Evolutionary conservation across 1,140 invertebrate species (phyloP), one percentile per base, ranked within the genome.

Genomic region (Eurosta solidaginis): DNA sequence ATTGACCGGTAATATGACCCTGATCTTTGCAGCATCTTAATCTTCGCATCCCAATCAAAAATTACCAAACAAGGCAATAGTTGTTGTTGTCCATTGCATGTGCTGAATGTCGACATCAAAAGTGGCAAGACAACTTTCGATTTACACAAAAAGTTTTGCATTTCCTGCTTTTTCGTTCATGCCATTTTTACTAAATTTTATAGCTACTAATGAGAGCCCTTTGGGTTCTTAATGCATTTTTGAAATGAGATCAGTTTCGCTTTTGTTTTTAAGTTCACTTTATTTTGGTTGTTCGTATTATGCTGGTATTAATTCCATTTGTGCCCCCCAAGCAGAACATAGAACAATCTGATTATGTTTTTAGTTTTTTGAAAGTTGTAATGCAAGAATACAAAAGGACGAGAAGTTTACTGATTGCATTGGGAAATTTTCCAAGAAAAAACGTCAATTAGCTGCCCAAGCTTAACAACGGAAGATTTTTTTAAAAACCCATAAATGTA

Each of bases 131-230:
- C 59, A 68, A 68, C 59, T 68, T 68, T 68, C 59, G 59, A 40
- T n/a, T 54, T 20, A 54, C 50, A 3, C 27, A n/a, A 25, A 52
- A 52, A 27, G 22, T 52, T 27, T 1, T 40, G 59, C 59, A 40
- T 68, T 68, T 68, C 59, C 59, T 68, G 59, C 59, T 68, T n/a
- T 40, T 68, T 68, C n/a, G 33, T 33, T 68, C n/a, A n/a, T n/a
- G n/a, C n/a, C n/a, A n/a, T 68, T 68, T 68, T 68, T 40, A 40
- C 9, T 20, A 36, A 68, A 40, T 42, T 12, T 20, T 20, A 40
- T 68, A 33, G 6, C 27, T 10, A 1, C 17, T 68, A 68, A 68
- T 68, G 59, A 68, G 36, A 42, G 59, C 0, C n/a, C 27, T n/a
- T 3, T 29, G 17, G 3, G 36, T 68, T 68, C 59, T 68, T 68